Conservation (phyloP, 2,888 invertebrate species). For the Eurytoma californica region DNA sequence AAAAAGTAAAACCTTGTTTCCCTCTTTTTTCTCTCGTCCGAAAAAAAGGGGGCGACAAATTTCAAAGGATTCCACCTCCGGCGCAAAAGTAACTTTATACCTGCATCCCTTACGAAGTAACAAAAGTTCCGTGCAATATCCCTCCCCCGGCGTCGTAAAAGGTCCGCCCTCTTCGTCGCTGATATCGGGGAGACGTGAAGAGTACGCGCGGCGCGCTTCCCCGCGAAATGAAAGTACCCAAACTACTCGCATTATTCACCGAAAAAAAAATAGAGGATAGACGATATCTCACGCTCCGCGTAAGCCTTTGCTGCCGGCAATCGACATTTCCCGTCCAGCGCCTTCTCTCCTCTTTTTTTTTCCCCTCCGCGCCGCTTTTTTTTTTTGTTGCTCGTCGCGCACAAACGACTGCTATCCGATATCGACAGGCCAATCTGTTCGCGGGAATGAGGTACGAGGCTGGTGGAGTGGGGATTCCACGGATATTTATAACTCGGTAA, state of each 20-base stretch:
- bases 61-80: not conserved
- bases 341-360: too few relatives aligned
- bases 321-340: conserved; percentile 13
- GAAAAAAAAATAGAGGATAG: not conserved
- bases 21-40: too few relatives aligned
- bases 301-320: conserved; percentile 12
- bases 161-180: not conserved
- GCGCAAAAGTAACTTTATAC: not conserved
- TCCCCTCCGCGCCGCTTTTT: not conserved
- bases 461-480: not conserved
- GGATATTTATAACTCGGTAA: conserved; percentile 18
- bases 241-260: conserved; percentile 19
- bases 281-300: not conserved
- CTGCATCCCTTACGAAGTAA: conserved; percentile 2
- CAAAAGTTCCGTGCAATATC: not conserved
- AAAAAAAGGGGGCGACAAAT: not conserved
- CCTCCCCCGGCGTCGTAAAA: conserved; percentile 19
- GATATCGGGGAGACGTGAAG: not conserved
- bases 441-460: conserved; percentile 18
- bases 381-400: not conserved
- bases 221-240: conserved; percentile 21
- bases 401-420: conserved; percentile 22
- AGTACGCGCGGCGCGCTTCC: too few relatives aligned
- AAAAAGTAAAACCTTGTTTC: too few relatives aligned
- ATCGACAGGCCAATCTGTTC: conserved; percentile 44